These are phyloP conservation scores for Endotricha flammealis DNA, from an alignment of 2,888 invertebrate species.

Conservation along the genomic window DNA sequence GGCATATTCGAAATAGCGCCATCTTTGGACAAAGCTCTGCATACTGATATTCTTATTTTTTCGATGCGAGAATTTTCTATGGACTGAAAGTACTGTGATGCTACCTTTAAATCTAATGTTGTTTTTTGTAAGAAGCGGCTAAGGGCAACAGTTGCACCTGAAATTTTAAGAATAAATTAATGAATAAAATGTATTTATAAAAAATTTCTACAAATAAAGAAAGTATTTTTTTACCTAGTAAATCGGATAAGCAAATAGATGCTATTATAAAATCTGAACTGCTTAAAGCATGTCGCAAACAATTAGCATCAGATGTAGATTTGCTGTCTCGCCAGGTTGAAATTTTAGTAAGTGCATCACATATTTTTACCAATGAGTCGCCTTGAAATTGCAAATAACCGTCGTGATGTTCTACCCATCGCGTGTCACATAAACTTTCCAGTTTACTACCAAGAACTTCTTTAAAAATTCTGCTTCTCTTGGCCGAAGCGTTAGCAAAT, in stretches of 20 bases:
- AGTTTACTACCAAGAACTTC: neutral
- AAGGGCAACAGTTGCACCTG: constrained; percentile 14
- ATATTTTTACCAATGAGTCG: too few relatives aligned
- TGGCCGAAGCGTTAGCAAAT: too few relatives aligned
- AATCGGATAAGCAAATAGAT: constrained; percentile 16
- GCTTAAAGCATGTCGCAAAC: constrained; percentile 13
- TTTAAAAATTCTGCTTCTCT: neutral
- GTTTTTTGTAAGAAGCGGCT: constrained; percentile 18
- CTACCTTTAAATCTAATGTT: constrained; percentile 27
- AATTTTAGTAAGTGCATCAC: constrained; percentile 14
- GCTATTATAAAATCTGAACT: constrained; percentile 23
- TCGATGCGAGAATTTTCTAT: too few relatives aligned
- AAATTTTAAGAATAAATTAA: constrained; percentile 11
- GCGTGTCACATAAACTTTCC: neutral
- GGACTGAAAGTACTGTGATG: too few relatives aligned
- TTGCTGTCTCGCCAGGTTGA: constrained; percentile 21
- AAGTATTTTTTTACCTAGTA: constrained; percentile 9
- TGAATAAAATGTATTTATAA: constrained; percentile 6
- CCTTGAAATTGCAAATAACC: neutral
- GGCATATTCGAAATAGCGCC: too few relatives aligned
- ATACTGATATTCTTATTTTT: too few relatives aligned
- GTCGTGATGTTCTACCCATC: neutral
- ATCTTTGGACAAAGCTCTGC: too few relatives aligned
- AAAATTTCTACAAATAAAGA: constrained; percentile 2
- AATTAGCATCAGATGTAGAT: constrained; percentile 22